Percentiles rank a stretch among this genome's conserved stretches.
These are phyloP conservation scores for Machimus rusticus DNA, from an alignment of 2,888 invertebrate species.

Conservation along the genomic window DNA sequence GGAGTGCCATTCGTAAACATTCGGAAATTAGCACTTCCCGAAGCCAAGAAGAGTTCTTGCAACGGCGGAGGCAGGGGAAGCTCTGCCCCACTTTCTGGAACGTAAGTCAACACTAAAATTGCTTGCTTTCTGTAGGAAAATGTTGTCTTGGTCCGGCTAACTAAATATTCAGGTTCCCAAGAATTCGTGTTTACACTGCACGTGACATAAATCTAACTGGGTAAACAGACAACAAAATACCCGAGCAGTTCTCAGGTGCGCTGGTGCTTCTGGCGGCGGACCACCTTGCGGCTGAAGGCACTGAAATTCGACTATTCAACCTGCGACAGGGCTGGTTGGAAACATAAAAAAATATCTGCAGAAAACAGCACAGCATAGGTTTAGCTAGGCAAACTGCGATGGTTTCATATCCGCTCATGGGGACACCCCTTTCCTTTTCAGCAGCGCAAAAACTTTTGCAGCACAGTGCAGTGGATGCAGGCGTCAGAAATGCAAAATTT, in stretches of 20 bases:
- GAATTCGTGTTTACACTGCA: background rate
- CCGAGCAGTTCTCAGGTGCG: background rate
- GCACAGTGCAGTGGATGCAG: background rate
- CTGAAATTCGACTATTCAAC: background rate
- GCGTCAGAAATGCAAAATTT: background rate
- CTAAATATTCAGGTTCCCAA: background rate
- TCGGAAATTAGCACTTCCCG: conserved; percentile 17
- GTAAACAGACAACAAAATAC: conserved; percentile 24
- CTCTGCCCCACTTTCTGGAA: background rate
- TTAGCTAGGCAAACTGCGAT: background rate
- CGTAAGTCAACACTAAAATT: background rate
- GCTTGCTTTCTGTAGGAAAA: background rate
- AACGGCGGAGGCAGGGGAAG: background rate
- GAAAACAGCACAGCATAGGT: background rate
- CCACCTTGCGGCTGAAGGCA: background rate
- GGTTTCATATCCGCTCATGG: background rate
- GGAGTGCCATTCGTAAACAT: conserved; percentile 2
- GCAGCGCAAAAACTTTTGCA: background rate
- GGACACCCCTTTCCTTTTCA: background rate
- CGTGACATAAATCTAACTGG: conserved; percentile 20
- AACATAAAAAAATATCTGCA: background rate
- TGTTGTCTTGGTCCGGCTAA: background rate
- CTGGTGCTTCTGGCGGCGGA: background rate
- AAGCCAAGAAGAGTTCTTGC: background rate
- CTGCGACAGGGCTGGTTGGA: background rate